These are phyloP conservation scores for Fopius arisanus DNA, from an alignment of 1,140 invertebrate species.

Conservation along the genomic window DNA sequence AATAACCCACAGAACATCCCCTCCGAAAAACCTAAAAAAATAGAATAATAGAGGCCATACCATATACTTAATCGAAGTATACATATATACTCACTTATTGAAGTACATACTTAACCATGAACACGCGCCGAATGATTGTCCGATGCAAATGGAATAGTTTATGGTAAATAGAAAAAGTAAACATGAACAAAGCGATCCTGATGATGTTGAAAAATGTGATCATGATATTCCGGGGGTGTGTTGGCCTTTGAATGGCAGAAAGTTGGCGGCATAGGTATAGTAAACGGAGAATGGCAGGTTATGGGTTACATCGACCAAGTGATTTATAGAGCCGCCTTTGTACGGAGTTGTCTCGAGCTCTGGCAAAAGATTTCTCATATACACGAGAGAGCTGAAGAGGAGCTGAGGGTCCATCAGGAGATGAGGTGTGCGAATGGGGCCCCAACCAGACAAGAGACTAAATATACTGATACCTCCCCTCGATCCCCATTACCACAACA, in stretches of 20 bases:
- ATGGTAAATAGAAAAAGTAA: no score
- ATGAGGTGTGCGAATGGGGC: constrained; percentile 3
- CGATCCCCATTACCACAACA: background rate
- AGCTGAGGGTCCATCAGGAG: constrained; percentile 20
- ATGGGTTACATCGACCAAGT: constrained; percentile 21
- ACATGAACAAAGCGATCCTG: no score
- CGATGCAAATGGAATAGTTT: no score
- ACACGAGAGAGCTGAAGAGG: constrained; percentile 27
- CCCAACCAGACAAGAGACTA: background rate
- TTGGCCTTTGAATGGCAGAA: background rate
- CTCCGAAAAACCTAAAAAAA: no score
- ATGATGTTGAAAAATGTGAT: background rate
- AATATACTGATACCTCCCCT: background rate
- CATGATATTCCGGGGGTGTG: background rate
- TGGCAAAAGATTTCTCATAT: constrained; percentile 26
- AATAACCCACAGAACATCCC: no score
- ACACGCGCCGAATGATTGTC: no score
- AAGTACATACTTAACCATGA: no score
- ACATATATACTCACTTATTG: no score
- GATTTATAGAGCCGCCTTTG: constrained; percentile 49
- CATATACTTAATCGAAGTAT: no score
- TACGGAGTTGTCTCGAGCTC: constrained; percentile 37
- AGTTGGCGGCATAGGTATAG: background rate
- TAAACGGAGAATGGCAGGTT: background rate
- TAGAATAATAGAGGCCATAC: no score